Conservation (phyloP, 2,797 vertebrate genomes). For the Eidolon dupreanum region DNA sequence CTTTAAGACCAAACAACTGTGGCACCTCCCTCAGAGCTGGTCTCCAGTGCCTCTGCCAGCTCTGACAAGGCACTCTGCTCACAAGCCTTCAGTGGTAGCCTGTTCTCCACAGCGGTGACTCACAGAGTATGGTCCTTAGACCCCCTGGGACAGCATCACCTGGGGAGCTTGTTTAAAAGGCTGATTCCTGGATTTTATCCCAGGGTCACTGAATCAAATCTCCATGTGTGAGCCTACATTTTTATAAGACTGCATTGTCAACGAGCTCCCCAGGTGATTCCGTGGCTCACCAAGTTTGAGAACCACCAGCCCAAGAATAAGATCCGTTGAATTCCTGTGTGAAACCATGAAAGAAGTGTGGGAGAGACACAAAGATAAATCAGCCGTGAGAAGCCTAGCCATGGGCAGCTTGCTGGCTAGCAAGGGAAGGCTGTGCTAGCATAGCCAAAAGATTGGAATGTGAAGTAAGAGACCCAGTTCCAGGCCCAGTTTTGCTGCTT, state of each 20-base stretch:
- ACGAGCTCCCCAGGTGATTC: background rate
- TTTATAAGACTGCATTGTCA: background rate
- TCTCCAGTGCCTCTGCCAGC: background rate
- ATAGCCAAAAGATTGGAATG: rapidly evolving
- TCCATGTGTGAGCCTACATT: background rate
- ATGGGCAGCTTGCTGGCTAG: rapidly evolving
- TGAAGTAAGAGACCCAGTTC: background rate
- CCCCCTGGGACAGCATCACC: background rate
- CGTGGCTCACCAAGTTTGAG: background rate
- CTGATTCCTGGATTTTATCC: background rate
- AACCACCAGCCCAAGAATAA: background rate
- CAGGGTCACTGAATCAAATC: background rate
- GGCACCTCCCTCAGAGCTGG: background rate
- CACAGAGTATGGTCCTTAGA: background rate
- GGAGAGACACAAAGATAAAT: background rate
- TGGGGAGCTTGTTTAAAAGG: background rate
- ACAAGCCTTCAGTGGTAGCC: background rate
- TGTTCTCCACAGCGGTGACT: background rate
- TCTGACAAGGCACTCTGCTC: background rate
- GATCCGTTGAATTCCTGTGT: background rate
- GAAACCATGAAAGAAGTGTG: background rate
- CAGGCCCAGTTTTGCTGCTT: background rate
- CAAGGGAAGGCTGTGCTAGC: background rate
- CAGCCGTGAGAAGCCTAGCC: background rate
- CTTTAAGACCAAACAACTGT: background rate